These are phyloP conservation scores for Anhinga rufa DNA, from an alignment of 2,113 vertebrate species.

Conservation along the genomic window DNA sequence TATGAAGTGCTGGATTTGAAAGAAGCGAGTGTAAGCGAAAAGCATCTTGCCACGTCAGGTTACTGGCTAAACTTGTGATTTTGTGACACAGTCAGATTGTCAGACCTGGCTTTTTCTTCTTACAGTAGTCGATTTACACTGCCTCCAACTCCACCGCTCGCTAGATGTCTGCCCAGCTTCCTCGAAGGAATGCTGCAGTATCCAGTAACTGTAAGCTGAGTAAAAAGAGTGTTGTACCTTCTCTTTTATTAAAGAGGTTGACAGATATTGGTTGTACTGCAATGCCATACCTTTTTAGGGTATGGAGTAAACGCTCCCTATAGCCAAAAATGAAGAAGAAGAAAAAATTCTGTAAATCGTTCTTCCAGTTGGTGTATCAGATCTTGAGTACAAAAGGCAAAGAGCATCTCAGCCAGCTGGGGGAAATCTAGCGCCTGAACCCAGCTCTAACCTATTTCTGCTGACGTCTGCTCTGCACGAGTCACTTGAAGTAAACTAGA, in stretches of 20 bases:
- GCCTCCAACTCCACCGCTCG: neutral
- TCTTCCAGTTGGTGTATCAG: neutral
- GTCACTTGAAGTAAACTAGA: constrained; percentile 51
- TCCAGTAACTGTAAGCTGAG: neutral
- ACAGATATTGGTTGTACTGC: neutral
- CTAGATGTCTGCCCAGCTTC: constrained; percentile 27
- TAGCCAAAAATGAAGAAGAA: neutral
- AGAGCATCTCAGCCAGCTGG: constrained; percentile 7
- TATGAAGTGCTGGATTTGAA: neutral
- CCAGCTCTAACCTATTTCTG: constrained; percentile 24
- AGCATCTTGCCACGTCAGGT: constrained; percentile 31
- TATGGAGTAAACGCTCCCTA: neutral
- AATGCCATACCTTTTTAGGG: neutral
- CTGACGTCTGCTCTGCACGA: constrained; percentile 40
- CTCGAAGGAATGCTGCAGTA: constrained; percentile 25
- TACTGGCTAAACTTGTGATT: constrained; percentile 11
- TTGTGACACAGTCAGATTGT: neutral
- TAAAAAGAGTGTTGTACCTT: constrained; percentile 6
- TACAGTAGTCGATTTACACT: neutral
- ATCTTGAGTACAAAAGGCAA: constrained; percentile 37
- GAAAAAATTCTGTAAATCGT: neutral
- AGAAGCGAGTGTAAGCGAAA: neutral
- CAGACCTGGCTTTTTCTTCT: neutral
- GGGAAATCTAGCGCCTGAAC: constrained; percentile 27
- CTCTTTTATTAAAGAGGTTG: neutral